A percentile compares a stretch with the other conserved stretches of the same genome.
phyloP scores from a whole-genome alignment of 1,140 invertebrate genomes.

The Leptinotarsa undecemlineata region DNA sequence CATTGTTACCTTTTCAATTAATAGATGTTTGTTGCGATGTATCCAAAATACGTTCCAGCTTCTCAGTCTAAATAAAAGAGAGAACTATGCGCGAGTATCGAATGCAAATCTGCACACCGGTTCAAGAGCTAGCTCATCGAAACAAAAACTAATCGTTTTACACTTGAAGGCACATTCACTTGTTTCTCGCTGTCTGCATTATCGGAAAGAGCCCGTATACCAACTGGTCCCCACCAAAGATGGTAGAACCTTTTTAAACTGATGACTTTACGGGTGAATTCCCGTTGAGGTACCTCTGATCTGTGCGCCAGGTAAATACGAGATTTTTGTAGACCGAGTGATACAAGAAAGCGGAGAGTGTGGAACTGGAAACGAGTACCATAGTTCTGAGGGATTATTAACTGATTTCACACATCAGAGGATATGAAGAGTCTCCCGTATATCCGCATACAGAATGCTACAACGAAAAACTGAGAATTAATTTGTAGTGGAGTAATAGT shows the following conservation, averaged over 20 bases:
- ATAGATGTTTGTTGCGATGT: too few species aligned
- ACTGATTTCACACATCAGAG: too few species aligned
- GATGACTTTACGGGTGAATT: neutral
- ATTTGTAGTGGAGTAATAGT: too few species aligned
- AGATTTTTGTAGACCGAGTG: neutral
- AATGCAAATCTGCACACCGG: constrained; percentile 5
- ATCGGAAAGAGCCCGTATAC: neutral
- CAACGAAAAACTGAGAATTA: too few species aligned
- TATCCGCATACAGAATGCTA: too few species aligned
- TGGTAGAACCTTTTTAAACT: constrained; percentile 5
- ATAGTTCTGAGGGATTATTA: too few species aligned
- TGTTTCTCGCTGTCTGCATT: constrained; percentile 1
- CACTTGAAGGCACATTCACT: constrained; percentile 5
- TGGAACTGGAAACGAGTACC: too few species aligned
- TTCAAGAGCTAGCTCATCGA: neutral
- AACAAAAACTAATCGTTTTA: neutral
- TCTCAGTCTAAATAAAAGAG: neutral
- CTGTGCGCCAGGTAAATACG: neutral
- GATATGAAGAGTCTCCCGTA: too few species aligned
- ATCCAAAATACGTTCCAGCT: neutral
- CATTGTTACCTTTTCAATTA: too few species aligned
- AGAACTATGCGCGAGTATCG: neutral
- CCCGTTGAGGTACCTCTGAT: constrained; percentile 1
- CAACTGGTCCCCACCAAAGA: constrained; percentile 2
- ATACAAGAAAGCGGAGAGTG: too few species aligned